Conservation (phyloP, 2,113 vertebrate genomes). For the Cranoglanis bouderius region DNA sequence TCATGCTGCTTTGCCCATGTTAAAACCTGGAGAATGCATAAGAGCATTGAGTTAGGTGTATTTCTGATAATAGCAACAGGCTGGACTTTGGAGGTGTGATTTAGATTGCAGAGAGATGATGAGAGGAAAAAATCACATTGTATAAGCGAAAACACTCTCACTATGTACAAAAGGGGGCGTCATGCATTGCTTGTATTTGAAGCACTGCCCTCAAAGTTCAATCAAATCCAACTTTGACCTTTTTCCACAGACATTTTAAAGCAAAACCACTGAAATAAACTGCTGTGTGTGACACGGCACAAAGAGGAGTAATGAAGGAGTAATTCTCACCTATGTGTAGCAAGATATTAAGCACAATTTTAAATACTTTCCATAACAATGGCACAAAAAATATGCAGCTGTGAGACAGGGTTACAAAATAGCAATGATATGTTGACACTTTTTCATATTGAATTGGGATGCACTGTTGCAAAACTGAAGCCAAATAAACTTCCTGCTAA, state of each 20-base stretch:
- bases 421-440: neutral
- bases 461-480: neutral
- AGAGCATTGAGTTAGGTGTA: neutral
- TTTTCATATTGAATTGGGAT: neutral
- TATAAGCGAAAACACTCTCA: neutral
- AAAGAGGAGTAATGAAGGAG: neutral
- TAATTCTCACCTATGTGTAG: neutral
- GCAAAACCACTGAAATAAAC: neutral
- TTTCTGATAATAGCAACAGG: neutral
- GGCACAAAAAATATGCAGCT: neutral
- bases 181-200: neutral
- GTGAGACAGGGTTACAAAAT: neutral
- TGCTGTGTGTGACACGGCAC: neutral
- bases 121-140: neutral
- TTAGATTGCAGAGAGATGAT: neutral
- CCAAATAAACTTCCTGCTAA: neutral
- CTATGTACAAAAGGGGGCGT: neutral
- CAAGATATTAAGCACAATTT: neutral
- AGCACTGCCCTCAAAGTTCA: neutral
- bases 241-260: neutral
- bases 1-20: constrained; percentile 98
- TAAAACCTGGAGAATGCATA: constrained; percentile 78
- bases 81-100: neutral
- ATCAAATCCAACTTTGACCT: neutral
- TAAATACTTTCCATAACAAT: neutral